A percentile compares a stretch with the other conserved stretches of the same genome.
Evolutionary conservation across 2,113 vertebrate species (phyloP).

Genomic region (Chaetodon auriga): DNA sequence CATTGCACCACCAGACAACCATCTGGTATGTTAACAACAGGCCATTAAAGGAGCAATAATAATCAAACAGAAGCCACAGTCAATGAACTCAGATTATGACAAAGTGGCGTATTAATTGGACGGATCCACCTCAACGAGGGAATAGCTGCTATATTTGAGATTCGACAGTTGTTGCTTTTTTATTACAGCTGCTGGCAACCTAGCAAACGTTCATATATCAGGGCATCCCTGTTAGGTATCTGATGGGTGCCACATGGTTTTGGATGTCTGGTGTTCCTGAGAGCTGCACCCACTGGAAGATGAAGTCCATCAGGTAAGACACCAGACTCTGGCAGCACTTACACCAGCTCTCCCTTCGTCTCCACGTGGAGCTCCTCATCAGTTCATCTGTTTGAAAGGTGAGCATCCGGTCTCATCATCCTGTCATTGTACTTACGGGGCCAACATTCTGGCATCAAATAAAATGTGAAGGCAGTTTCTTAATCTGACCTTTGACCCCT

Average conservation of each 20-base stretch:
- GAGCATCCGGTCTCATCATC: neutral
- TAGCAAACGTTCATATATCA: neutral
- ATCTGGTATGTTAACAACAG: slow-evolving; percentile 40
- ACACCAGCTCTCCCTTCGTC: neutral
- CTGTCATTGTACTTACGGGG: neutral
- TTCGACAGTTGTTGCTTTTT: neutral
- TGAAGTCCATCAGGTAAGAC: neutral
- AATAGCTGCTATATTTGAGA: neutral
- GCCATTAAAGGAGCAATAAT: slow-evolving; percentile 34
- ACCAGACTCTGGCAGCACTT: slow-evolving; percentile 11
- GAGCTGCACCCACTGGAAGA: slow-evolving; percentile 12
- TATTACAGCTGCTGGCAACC: neutral
- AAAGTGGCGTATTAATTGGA: neutral
- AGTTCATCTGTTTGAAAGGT: slow-evolving; percentile 25
- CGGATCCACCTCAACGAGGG: neutral
- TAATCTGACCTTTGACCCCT: neutral
- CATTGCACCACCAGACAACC: slow-evolving; percentile 13
- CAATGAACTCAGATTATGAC: slow-evolving; percentile 24
- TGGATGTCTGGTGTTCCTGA: slow-evolving; percentile 31
- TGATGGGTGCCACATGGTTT: slow-evolving; percentile 2
- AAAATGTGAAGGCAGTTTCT: too few species aligned
- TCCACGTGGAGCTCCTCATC: neutral
- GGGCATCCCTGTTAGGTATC: neutral
- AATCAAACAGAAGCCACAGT: slow-evolving; percentile 45
- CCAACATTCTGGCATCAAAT: too few species aligned